Base-by-base conservation (phyloP, 2,113 vertebrate species). In the Calidris pygmaea region DNA sequence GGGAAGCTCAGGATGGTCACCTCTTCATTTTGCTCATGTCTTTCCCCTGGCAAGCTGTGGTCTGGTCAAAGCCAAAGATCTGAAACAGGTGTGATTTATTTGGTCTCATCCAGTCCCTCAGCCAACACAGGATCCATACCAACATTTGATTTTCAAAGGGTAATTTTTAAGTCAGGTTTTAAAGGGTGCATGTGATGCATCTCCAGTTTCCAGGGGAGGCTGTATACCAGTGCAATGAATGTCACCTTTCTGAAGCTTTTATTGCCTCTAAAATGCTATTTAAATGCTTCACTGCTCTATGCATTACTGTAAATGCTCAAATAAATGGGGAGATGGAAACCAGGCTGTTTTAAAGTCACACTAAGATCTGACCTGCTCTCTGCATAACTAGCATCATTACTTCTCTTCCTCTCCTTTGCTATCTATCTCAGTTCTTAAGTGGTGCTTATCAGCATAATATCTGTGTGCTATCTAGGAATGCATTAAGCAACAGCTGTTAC, bases 401-500 rank as follows among this genome's bases (percentile, higher is more conserved):
- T 93, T 84, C 43, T 84, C 76, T 89, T 87, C 72, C 62, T 86
- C 27, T 59, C 65, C 35, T 71, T 87, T 84, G n/a, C 52, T 92
- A 60, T 89, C 52, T 92, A 60, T 87, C 89, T 92, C 1, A 0
- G 55, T 90, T 92, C 79, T 88, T 88, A 88, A 90, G 85, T 53
- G 29, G 70, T 72, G 60, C 17, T 95, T 95, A 94, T 87, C 89
- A 82, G 47, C 65, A 56, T n/a, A 71, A 37, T 87, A 89, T 60
- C 87, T 72, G 7, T 39, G 71, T 79, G 62, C 93, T 91, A 89
- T 87, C 93, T 95, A 95, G 87, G 93, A 95, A 96, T 89, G 89
- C 73, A 79, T 94, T 95, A 92, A 87, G 66, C 77, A 95, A 89
- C 86, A 96, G 77, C 62, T 89, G 70, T 72, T 91, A 52, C 48